Percentiles rank a stretch among this genome's conserved stretches.
These are phyloP conservation scores for Rhinogobio ventralis DNA, from an alignment of 2,797 vertebrate species.

Conservation along the genomic window DNA sequence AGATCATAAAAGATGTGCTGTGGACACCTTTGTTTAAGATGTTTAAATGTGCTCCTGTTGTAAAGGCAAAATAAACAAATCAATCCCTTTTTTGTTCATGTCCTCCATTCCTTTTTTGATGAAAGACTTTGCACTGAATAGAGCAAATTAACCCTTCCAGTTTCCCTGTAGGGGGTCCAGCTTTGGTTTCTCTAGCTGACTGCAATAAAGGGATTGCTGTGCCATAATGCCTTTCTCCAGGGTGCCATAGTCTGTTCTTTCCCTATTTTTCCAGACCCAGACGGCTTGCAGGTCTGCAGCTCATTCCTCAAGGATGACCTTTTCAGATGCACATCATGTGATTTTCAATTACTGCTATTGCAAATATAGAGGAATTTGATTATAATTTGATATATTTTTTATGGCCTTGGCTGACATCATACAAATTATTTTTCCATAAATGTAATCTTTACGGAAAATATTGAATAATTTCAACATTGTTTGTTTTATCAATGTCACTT, in stretches of 20 bases:
- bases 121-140: slow-evolving; percentile 39
- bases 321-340: slow-evolving; percentile 15
- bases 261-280: background rate
- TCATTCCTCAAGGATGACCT: slow-evolving; percentile 20
- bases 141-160: slow-evolving; percentile 57
- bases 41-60: slow-evolving; percentile 17
- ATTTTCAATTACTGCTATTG: background rate
- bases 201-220: background rate
- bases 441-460: background rate
- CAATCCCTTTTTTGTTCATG: slow-evolving; percentile 45
- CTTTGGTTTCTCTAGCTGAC: slow-evolving; percentile 12
- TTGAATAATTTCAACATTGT: background rate
- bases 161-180: slow-evolving; percentile 10
- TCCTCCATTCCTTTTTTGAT: slow-evolving; percentile 17
- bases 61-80: slow-evolving; percentile 53
- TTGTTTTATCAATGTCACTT: background rate
- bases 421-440: background rate
- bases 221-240: slow-evolving; percentile 5
- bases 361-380: slow-evolving; percentile 8
- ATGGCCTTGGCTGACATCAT: background rate
- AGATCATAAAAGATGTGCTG: slow-evolving; percentile 29
- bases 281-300: background rate
- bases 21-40: slow-evolving; percentile 28
- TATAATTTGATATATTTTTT: accelerated
- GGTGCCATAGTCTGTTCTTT: background rate